Evolutionary conservation across 2,797 vertebrate genomes (phyloP), one percentile per base, ranked within the genome.

Genomic region (Caiman crocodilus): DNA sequence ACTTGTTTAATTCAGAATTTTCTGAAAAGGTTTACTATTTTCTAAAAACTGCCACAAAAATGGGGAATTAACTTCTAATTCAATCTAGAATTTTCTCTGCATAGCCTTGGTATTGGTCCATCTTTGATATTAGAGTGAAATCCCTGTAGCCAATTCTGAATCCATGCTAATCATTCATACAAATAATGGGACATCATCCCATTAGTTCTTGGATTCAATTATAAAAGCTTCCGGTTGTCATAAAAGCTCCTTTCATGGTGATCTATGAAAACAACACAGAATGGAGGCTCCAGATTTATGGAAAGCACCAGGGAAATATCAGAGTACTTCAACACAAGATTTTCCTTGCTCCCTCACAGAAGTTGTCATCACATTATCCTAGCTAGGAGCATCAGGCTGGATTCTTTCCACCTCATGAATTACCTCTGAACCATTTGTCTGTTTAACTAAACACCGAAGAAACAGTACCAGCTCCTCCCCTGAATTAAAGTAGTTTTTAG

Each of bases 71-170:
- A 42, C 42, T 42, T 42, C 42, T 42, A 42, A 3, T 42, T 42
- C 42, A 42, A 42, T 10, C 6, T 42, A 42, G 42, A 42, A 42
- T 42, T 42, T 11, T 42, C 42, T 42, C 42, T 42, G 42, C 42
- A 42, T 42, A 42, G 5, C 42, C 42, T 42, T 42, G 42, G 42
- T 42, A 42, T 42, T 42, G 42, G 42, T 42, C 42, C 42, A 42
- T 42, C 42, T 82, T 82, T 76, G 35, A 71, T 71, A 32, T 32
- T 35, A 32, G 14, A 82, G 26, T 76, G 77, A 85, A 86, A 91
- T 32, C 7, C 2, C 0, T 0, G 1, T 1, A 80, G 0, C 5
- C 35, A 84, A 1, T 42, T 55, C 60, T 56, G 50, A 83, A 23
- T 11, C 35, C 1, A 1, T 2, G 3, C 11, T 12, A 14, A 28